Percentiles rank a stretch among this genome's conserved stretches.
phyloP scores from a whole-genome alignment of 2,888 invertebrate genomes.

The Diarsia rubi region DNA sequence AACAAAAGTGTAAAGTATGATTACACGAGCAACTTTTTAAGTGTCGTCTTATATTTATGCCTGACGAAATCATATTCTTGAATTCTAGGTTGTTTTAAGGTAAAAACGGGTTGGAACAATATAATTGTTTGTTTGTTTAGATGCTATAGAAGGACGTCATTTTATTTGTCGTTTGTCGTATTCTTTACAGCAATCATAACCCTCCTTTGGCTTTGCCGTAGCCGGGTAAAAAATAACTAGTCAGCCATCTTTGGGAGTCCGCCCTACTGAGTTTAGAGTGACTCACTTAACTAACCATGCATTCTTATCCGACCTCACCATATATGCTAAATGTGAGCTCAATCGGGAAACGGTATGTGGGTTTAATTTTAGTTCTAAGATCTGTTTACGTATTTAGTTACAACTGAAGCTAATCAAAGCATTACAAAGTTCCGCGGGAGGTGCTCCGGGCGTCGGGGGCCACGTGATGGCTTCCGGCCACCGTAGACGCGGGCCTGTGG shows the following conservation, averaged over 20 bases:
- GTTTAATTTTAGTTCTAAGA: neutral
- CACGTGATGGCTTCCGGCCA: too few relatives aligned
- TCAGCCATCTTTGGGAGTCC: neutral
- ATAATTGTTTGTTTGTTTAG: neutral
- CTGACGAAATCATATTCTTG: neutral
- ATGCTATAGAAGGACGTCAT: neutral
- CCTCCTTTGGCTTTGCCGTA: too few relatives aligned
- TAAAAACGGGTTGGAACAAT: neutral
- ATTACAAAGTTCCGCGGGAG: too few relatives aligned
- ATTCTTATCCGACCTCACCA: neutral
- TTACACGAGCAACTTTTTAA: constrained; percentile 15
- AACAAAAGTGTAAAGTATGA: constrained; percentile 36
- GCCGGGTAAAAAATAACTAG: too few relatives aligned
- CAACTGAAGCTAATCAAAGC: neutral
- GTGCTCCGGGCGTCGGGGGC: too few relatives aligned
- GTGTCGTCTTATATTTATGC: neutral
- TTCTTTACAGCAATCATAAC: neutral
- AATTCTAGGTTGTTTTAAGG: neutral
- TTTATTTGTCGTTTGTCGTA: neutral
- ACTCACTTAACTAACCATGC: neutral
- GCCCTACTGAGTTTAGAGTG: neutral
- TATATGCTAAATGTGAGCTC: neutral
- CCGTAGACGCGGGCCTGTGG: too few relatives aligned
- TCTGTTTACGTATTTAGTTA: neutral
- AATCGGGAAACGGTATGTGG: neutral